phyloP scores from a whole-genome alignment of 37 sponge, comb jelly and placozoan genomes.

The Chondrilla cf. caribensis region DNA sequence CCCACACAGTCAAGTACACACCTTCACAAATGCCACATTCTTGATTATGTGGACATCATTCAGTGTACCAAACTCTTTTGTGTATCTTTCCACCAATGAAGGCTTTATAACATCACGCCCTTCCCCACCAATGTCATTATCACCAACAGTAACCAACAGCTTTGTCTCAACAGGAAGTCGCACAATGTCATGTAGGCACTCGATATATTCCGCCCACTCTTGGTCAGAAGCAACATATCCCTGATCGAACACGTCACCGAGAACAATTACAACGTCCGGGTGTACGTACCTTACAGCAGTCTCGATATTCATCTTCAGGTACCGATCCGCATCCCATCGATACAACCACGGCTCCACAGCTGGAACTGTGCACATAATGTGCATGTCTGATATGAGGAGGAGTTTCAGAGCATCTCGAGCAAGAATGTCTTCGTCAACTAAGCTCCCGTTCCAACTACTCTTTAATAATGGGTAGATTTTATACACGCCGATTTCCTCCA shows the following conservation, averaged over 20 bases:
- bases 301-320: constrained; percentile 25
- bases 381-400: constrained; percentile 19
- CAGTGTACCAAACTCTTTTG: constrained; percentile 27
- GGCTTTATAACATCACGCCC: constrained; percentile 22
- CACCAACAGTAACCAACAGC: constrained; percentile 33
- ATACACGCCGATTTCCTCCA: neutral
- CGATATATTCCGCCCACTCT: constrained; percentile 35
- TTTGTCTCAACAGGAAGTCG: neutral
- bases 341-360: constrained; percentile 30
- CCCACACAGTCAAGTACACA: neutral
- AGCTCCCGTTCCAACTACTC: neutral
- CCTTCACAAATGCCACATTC: constrained; percentile 46
- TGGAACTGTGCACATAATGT: constrained; percentile 30
- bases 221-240: constrained; percentile 30
- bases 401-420: neutral
- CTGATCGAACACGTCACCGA: constrained; percentile 48
- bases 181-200: neutral
- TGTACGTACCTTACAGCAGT: neutral
- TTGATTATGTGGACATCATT: constrained; percentile 5
- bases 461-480: neutral
- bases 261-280: constrained; percentile 32
- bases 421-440: neutral
- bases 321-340: constrained; percentile 53
- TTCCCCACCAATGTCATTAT: constrained; percentile 68
- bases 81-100: constrained; percentile 18